Evolutionary conservation across 2,888 invertebrate genomes (phyloP).

Genomic region (Andrena hattorfiana): DNA sequence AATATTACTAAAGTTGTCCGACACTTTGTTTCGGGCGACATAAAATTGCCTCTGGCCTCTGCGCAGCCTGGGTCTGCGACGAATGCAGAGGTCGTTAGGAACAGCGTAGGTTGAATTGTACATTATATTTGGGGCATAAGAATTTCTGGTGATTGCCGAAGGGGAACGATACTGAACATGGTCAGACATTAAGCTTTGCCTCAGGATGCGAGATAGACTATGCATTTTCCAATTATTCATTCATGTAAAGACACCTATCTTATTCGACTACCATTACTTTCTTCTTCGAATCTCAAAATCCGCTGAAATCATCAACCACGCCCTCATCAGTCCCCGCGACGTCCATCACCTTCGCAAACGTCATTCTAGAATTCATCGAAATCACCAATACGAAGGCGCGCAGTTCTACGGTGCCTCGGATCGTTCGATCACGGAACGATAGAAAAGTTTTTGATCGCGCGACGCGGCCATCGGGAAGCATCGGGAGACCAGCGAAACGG

Average conservation of each 20-base stretch:
- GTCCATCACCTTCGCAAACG: neutral
- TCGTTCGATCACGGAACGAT: slow-evolving; percentile 26
- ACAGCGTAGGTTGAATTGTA: neutral
- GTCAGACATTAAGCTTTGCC: no score
- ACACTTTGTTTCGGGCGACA: slow-evolving; percentile 38
- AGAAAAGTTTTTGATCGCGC: slow-evolving; percentile 55
- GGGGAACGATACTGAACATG: no score
- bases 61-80: neutral
- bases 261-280: no score
- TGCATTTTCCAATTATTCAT: no score
- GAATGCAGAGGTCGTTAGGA: neutral
- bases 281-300: no score
- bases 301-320: neutral
- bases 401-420: slow-evolving; percentile 25
- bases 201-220: no score
- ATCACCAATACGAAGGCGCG: neutral
- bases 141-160: neutral
- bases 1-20: slow-evolving; percentile 58
- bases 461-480: slow-evolving; percentile 64
- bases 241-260: no score
- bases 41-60: slow-evolving; percentile 44
- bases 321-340: neutral
- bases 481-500: slow-evolving; percentile 63
- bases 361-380: neutral
- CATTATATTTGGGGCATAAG: neutral